A percentile compares a stretch with the other conserved stretches of the same genome.
phyloP scores from a whole-genome alignment of 2,113 vertebrate species.

The Psilopsiagon aymara region DNA sequence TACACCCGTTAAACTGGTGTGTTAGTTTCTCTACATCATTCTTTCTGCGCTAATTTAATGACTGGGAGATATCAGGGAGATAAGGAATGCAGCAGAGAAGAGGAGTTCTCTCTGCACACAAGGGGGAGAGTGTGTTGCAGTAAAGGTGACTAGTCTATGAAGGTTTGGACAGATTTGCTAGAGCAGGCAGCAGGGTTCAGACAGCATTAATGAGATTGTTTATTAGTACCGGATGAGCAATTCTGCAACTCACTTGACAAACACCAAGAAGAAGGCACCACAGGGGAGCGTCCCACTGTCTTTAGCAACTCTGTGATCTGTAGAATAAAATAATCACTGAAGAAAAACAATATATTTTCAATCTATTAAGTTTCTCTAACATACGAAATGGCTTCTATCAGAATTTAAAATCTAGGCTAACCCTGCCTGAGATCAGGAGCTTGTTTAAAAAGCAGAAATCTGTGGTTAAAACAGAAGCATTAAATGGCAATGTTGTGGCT shows the following conservation, averaged over 20 bases:
- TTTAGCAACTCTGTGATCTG: conserved; percentile 59
- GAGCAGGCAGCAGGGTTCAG: conserved; percentile 54
- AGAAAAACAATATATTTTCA: conserved; percentile 72
- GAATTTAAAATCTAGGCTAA: conserved; percentile 64
- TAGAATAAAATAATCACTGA: conserved; percentile 68
- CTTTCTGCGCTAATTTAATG: neutral
- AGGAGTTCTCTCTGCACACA: neutral
- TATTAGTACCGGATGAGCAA: conserved; percentile 70
- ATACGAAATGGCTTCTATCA: conserved; percentile 47
- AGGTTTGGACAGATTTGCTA: conserved; percentile 59
- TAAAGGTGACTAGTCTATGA: conserved; percentile 36
- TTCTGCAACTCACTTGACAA: conserved; percentile 66
- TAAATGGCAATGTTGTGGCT: neutral
- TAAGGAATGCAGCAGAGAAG: neutral
- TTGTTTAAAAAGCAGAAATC: conserved; percentile 56
- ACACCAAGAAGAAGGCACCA: conserved; percentile 49
- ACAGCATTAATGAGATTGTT: conserved; percentile 70
- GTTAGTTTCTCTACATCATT: neutral
- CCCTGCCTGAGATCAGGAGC: conserved; percentile 5
- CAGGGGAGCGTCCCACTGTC: conserved; percentile 48
- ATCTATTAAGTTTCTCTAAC: conserved; percentile 52
- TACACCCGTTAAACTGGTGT: neutral
- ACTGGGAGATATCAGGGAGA: neutral
- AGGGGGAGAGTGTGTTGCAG: neutral
- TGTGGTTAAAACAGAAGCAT: conserved; percentile 14